Percentiles rank a stretch among this genome's conserved stretches.
Evolutionary conservation across 2,888 invertebrate genomes (phyloP).

Genomic region (Drosophila macrospina): DNA sequence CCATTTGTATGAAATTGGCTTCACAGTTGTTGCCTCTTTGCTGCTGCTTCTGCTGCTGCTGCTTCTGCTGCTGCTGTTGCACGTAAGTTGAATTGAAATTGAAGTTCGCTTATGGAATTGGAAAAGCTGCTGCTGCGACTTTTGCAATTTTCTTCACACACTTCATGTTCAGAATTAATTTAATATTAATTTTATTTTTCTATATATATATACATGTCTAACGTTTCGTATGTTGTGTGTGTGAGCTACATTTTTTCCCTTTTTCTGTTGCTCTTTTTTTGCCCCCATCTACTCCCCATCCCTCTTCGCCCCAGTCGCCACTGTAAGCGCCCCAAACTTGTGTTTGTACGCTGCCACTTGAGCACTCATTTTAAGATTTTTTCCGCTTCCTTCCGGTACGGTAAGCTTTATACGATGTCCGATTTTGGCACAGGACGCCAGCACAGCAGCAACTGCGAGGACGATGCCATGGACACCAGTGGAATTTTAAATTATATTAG

Average conservation of each 20-base stretch:
- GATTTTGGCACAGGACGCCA: constrained; percentile 25
- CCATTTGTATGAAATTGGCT: constrained; percentile 76
- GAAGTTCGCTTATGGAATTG: constrained; percentile 81
- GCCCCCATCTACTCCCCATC: constrained; percentile 9
- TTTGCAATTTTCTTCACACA: constrained; percentile 80
- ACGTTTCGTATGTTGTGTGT: constrained; percentile 40
- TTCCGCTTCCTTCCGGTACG: constrained; percentile 53
- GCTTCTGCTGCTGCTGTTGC: constrained; percentile 47
- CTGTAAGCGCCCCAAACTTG: constrained; percentile 40
- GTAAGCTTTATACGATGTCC: constrained; percentile 52
- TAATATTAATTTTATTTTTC: constrained; percentile 81
- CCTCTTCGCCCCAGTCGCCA: constrained; percentile 5
- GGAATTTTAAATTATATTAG: constrained; percentile 78
- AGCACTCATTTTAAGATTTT: constrained; percentile 74
- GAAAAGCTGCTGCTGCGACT: constrained; percentile 65
- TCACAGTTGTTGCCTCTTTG: constrained; percentile 38
- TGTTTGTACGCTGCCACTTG: constrained; percentile 66
- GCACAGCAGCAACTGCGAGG: constrained; percentile 11
- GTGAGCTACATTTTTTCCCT: constrained; percentile 22
- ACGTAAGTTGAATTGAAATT: constrained; percentile 80
- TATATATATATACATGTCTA: constrained; percentile 43
- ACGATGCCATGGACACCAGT: constrained; percentile 60
- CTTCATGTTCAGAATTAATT: constrained; percentile 82
- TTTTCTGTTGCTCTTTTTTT: constrained; percentile 33
- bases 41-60: constrained; percentile 27